These are phyloP conservation scores for Drymodes brunneopygia DNA, from an alignment of 2,113 vertebrate species.

Conservation along the genomic window DNA sequence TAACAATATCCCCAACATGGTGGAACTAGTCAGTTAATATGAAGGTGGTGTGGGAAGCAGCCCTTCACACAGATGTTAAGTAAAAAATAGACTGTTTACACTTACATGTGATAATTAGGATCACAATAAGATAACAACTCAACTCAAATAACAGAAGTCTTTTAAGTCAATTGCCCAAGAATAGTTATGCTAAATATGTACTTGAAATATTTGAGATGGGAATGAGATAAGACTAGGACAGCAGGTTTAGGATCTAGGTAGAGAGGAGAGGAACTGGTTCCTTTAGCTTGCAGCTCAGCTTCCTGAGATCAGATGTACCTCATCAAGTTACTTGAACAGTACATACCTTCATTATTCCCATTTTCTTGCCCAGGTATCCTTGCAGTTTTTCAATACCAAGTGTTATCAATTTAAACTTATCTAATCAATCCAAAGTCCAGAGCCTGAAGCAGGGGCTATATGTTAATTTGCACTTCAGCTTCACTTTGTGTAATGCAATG, in stretches of 20 bases:
- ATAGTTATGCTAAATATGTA: background rate
- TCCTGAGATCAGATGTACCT: background rate
- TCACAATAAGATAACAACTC: background rate
- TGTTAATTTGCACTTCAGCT: background rate
- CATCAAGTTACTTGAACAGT: background rate
- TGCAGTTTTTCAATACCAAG: background rate
- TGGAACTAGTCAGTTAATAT: background rate
- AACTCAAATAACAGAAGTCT: conserved; percentile 12
- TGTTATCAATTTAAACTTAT: background rate
- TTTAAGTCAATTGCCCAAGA: background rate
- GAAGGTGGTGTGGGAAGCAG: conserved; percentile 38
- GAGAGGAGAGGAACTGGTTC: background rate
- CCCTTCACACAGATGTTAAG: conserved; percentile 45
- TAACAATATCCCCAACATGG: background rate
- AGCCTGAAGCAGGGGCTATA: background rate
- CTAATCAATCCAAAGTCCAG: background rate
- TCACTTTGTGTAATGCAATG: background rate
- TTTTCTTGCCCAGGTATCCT: background rate
- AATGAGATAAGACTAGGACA: background rate
- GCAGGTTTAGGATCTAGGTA: background rate
- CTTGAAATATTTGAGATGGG: background rate
- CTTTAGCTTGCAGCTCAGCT: background rate
- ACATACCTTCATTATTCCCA: background rate
- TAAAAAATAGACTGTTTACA: conserved; percentile 31
- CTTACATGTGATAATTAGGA: background rate